These are phyloP conservation scores for Etheostoma spectabile DNA, from an alignment of 2,113 vertebrate species.

Conservation along the genomic window DNA sequence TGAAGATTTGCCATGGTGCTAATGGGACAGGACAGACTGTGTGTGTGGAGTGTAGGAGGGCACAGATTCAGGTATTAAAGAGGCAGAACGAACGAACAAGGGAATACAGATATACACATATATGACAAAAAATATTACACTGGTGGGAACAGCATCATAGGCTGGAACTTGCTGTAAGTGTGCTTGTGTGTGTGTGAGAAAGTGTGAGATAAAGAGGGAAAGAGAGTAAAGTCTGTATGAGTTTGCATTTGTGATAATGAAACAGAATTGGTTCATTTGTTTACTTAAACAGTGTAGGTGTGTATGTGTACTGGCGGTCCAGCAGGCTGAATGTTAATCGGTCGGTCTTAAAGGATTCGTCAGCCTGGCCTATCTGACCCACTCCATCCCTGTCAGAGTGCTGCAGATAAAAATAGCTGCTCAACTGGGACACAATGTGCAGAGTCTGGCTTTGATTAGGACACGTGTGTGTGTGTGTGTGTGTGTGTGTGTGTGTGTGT, in stretches of 20 bases:
- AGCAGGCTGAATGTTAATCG: conserved; percentile 59
- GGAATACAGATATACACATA: not conserved
- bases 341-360: conserved; percentile 69
- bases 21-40: conserved; percentile 23
- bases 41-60: not conserved
- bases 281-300: conserved; percentile 7
- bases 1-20: conserved; percentile 13
- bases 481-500: not conserved
- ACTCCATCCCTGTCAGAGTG: conserved; percentile 65
- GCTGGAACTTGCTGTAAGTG: not conserved
- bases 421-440: conserved; percentile 81
- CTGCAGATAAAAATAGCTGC: conserved; percentile 77
- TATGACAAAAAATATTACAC: not conserved
- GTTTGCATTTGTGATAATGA: conserved; percentile 14
- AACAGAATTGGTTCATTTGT: conserved; percentile 19
- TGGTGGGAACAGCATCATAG: not conserved
- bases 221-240: not conserved
- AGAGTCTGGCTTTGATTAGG: conserved; percentile 78
- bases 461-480: conserved; percentile 40
- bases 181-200: not conserved
- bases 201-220: not conserved
- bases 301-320: conserved; percentile 3
- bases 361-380: conserved; percentile 73
- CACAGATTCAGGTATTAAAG: conserved; percentile 23
- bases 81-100: conserved; percentile 14